Conservation (phyloP, 2,888 invertebrate genomes). For the Calameuta filiformis region DNA sequence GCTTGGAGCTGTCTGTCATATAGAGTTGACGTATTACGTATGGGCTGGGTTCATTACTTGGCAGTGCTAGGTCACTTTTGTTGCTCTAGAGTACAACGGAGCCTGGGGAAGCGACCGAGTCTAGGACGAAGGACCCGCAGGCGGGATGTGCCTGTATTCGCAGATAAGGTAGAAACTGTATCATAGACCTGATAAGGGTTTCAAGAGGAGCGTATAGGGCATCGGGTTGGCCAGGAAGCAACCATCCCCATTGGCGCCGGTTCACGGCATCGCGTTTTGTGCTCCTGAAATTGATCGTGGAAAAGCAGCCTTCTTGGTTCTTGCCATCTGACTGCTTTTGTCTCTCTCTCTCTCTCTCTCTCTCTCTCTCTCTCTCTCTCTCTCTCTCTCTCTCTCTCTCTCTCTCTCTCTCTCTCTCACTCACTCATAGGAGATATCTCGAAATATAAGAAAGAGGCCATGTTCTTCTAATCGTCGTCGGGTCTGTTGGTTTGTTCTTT, state of each 20-base stretch:
- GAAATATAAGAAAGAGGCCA: no score
- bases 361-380: not conserved
- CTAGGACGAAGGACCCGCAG: no score
- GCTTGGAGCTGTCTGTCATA: constrained; percentile 44
- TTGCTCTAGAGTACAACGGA: constrained; percentile 31
- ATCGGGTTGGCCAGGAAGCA: no score
- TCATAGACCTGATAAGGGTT: constrained; percentile 11
- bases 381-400: no score
- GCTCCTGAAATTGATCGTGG: not conserved
- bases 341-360: no score
- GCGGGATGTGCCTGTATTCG: constrained; percentile 29
- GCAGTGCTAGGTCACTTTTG: constrained; percentile 34
- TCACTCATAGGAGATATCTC: not conserved
- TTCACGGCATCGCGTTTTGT: not conserved
- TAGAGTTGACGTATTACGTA: constrained; percentile 45
- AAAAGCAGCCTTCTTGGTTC: not conserved
- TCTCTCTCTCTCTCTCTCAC: not conserved
- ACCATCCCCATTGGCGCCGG: no score
- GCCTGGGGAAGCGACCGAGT: not conserved
- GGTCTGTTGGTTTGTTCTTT: no score
- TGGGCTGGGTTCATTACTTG: constrained; percentile 37
- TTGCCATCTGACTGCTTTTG: not conserved
- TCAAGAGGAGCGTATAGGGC: not conserved
- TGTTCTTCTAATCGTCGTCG: no score
- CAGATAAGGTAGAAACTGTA: constrained; percentile 43